phyloP scores from a whole-genome alignment of 2,113 vertebrate species.

The Chinchilla lanigera region DNA sequence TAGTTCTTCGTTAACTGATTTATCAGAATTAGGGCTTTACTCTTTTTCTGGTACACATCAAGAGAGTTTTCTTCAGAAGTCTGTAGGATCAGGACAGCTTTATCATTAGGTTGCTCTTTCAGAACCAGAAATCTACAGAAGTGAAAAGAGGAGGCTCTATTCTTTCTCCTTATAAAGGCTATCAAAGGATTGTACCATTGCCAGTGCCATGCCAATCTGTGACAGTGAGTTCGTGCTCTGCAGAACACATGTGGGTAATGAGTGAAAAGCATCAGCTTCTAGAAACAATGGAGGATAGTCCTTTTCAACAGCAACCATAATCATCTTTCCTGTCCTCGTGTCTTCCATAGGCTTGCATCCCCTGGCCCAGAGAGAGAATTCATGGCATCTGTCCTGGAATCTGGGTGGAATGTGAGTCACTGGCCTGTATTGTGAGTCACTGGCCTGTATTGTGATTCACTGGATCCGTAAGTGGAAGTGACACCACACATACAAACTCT shows the following conservation, averaged over 20 bases:
- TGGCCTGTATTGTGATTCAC: neutral
- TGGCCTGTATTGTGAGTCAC: neutral
- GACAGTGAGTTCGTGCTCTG: fast-evolving
- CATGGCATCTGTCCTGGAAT: too few species aligned
- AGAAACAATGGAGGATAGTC: neutral
- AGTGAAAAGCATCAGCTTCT: neutral
- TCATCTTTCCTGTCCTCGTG: fast-evolving
- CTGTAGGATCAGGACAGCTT: neutral
- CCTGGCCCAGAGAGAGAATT: neutral
- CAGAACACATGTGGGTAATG: fast-evolving
- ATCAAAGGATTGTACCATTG: neutral
- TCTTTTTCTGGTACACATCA: neutral
- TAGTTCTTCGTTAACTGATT: neutral
- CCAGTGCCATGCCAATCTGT: neutral
- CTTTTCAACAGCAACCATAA: fast-evolving
- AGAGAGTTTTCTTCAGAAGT: neutral
- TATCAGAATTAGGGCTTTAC: neutral
- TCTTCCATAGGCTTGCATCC: neutral
- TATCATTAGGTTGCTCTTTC: neutral
- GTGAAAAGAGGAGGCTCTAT: neutral
- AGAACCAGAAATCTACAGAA: neutral
- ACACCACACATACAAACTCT: fast-evolving
- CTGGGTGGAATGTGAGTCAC: fast-evolving
- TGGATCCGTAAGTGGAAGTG: neutral
- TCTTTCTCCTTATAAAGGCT: neutral